These are phyloP conservation scores for Macquaria australasica DNA, from an alignment of 2,113 vertebrate species.

Conservation along the genomic window DNA sequence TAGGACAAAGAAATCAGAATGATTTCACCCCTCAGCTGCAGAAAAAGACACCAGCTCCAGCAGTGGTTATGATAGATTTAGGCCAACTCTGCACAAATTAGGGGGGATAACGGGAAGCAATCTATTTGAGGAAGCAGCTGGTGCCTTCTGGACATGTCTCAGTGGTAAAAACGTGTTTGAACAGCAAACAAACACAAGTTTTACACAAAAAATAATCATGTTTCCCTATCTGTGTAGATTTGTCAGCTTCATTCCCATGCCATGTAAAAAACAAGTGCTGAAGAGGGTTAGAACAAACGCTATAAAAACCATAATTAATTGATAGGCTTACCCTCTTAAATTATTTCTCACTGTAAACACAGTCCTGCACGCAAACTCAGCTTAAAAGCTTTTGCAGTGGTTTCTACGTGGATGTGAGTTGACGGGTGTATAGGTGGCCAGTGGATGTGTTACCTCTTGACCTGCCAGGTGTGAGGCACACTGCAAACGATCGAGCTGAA, in stretches of 20 bases:
- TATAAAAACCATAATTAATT: slow-evolving; percentile 56
- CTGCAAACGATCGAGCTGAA: slow-evolving; percentile 98
- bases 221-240: background rate
- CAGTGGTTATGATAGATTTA: slow-evolving; percentile 39
- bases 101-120: slow-evolving; percentile 52
- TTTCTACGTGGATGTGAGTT: background rate
- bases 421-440: background rate
- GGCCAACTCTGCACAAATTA: slow-evolving; percentile 54
- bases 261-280: background rate
- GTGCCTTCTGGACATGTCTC: slow-evolving; percentile 46
- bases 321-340: slow-evolving; percentile 49
- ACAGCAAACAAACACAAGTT: slow-evolving; percentile 20
- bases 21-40: slow-evolving; percentile 40
- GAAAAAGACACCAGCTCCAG: slow-evolving; percentile 32
- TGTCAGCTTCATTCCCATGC: background rate
- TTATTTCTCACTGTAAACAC: slow-evolving; percentile 56
- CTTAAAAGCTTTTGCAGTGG: slow-evolving; percentile 41
- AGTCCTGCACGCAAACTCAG: slow-evolving; percentile 9
- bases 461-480: slow-evolving; percentile 95
- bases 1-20: slow-evolving; percentile 39
- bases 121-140: slow-evolving; percentile 68
- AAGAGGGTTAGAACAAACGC: slow-evolving; percentile 7
- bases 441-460: slow-evolving; percentile 87
- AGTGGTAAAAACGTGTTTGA: slow-evolving; percentile 47
- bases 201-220: slow-evolving; percentile 10